phyloP scores from a whole-genome alignment of 2,797 vertebrate genomes.

The Manis pentadactyla region DNA sequence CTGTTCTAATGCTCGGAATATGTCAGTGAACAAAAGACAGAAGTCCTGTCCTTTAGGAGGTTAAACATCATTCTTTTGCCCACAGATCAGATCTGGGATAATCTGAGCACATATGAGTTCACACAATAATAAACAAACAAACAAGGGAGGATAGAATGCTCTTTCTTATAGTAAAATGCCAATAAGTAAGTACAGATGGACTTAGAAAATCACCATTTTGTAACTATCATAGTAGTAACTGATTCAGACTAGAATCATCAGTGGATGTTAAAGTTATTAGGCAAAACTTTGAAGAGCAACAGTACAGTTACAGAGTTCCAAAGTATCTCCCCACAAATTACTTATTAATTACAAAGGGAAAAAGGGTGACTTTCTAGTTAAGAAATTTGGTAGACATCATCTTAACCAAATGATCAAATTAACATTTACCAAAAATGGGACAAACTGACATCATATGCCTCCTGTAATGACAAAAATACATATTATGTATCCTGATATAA shows the following conservation, averaged over 20 bases:
- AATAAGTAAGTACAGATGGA: background rate
- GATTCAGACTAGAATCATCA: conserved; percentile 25
- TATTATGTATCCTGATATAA: background rate
- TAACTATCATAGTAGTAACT: background rate
- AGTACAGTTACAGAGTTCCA: background rate
- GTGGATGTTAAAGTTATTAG: background rate
- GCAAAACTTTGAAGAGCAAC: conserved; percentile 10
- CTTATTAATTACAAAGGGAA: conserved; percentile 1
- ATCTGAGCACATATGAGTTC: background rate
- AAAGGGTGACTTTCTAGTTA: conserved; percentile 2
- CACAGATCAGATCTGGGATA: background rate
- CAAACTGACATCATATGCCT: background rate
- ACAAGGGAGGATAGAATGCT: background rate
- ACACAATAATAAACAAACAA: background rate
- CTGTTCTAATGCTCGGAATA: background rate
- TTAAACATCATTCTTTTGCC: background rate
- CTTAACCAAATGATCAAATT: conserved; percentile 29
- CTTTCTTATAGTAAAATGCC: background rate
- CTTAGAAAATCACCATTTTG: conserved; percentile 47
- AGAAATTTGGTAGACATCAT: background rate
- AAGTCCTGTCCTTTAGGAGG: background rate
- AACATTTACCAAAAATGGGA: conserved; percentile 5
- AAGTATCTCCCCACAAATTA: background rate
- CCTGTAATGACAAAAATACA: background rate
- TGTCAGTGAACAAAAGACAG: background rate